These are phyloP conservation scores for Coecobrya sp. DNA, from an alignment of 2,888 invertebrate genomes.

Conservation along the genomic window DNA sequence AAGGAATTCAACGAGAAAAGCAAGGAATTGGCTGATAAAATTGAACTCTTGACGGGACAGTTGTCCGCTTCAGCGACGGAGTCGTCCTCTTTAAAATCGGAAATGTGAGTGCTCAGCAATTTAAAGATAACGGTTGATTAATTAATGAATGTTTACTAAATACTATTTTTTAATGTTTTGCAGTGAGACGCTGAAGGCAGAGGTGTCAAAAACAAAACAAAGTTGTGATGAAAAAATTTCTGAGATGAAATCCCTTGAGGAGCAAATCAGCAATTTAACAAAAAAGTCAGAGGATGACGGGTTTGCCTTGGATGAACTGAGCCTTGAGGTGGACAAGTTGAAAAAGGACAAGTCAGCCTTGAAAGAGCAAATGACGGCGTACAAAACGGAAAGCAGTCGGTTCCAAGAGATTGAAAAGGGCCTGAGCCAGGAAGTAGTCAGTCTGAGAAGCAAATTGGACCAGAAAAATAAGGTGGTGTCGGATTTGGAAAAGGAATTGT, in stretches of 20 bases:
- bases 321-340: conserved; percentile 37
- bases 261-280: conserved; percentile 59
- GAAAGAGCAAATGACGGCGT: conserved; percentile 56
- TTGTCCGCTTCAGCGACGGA: conserved; percentile 15
- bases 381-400: conserved; percentile 59
- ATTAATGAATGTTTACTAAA: not conserved
- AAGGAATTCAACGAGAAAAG: conserved; percentile 86
- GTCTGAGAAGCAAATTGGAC: conserved; percentile 62
- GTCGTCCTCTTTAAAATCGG: conserved; percentile 39
- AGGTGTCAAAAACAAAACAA: conserved; percentile 88
- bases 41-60: conserved; percentile 84
- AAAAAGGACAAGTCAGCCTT: conserved; percentile 67
- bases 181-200: conserved; percentile 86
- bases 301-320: conserved; percentile 73
- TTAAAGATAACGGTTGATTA: not conserved
- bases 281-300: conserved; percentile 61
- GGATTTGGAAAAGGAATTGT: conserved; percentile 87
- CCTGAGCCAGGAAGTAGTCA: conserved; percentile 60
- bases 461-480: conserved; percentile 57
- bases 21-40: conserved; percentile 22
- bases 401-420: conserved; percentile 73
- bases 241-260: conserved; percentile 83
- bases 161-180: not conserved
- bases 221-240: conserved; percentile 87
- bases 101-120: conserved; percentile 56